These are phyloP conservation scores for Drosophila ohnishii DNA, from an alignment of 1,140 invertebrate genomes.

Conservation along the genomic window DNA sequence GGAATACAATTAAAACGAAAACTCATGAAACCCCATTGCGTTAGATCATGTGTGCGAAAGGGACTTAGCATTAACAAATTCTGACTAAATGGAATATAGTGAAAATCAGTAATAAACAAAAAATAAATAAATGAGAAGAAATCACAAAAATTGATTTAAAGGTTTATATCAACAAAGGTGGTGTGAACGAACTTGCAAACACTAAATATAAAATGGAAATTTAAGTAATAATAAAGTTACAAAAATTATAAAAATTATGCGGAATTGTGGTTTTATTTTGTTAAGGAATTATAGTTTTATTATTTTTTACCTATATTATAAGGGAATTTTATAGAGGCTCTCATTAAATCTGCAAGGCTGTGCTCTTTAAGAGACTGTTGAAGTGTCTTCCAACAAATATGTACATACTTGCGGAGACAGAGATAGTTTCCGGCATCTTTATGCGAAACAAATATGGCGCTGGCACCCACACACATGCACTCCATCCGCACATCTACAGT, in stretches of 20 bases:
- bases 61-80: slow-evolving; percentile 50
- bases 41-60: slow-evolving; percentile 52
- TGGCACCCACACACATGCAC: slow-evolving; percentile 27
- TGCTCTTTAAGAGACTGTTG: slow-evolving; percentile 45
- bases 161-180: slow-evolving; percentile 28
- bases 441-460: slow-evolving; percentile 58
- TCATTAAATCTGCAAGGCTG: slow-evolving; percentile 28
- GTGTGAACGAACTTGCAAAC: slow-evolving; percentile 13
- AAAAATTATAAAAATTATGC: slow-evolving; percentile 63
- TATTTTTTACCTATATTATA: too few species aligned
- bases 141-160: slow-evolving; percentile 24
- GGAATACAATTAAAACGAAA: slow-evolving; percentile 56
- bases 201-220: slow-evolving; percentile 55
- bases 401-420: slow-evolving; percentile 15
- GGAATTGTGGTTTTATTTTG: neutral
- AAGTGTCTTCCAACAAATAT: slow-evolving; percentile 3
- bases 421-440: slow-evolving; percentile 27
- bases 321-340: neutral
- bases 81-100: slow-evolving; percentile 43
- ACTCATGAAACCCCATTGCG: slow-evolving; percentile 58
- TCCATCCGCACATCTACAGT: slow-evolving; percentile 10
- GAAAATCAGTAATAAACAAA: slow-evolving; percentile 41
- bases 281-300: neutral
- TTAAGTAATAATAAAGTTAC: slow-evolving; percentile 77
- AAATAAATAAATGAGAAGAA: slow-evolving; percentile 38